phyloP scores from a whole-genome alignment of 2,113 vertebrate genomes.

The Hypanus sabinus region DNA sequence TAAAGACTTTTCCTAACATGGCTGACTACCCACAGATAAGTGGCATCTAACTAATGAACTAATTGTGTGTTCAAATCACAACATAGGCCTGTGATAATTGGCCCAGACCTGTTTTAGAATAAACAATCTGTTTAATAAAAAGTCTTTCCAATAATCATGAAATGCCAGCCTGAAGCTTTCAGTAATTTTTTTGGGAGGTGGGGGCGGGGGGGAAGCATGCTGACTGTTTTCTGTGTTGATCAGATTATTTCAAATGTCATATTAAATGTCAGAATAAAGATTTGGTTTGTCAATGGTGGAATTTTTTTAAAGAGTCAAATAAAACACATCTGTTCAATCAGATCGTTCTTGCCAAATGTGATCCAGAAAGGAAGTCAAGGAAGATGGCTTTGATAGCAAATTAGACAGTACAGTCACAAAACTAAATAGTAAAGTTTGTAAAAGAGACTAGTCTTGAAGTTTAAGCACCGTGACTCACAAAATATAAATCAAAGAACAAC shows the following conservation, averaged over 20 bases:
- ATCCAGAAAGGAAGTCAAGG: neutral
- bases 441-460: too few relatives aligned
- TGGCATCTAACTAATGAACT: slow-evolving; percentile 6
- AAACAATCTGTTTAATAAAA: slow-evolving; percentile 11
- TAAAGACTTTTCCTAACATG: neutral
- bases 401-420: neutral
- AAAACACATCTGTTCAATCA: neutral
- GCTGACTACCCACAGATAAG: neutral
- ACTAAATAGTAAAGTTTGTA: neutral
- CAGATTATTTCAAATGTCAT: slow-evolving; percentile 5
- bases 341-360: neutral
- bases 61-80: slow-evolving; percentile 24
- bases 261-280: neutral
- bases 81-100: neutral
- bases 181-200: neutral
- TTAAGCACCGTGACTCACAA: neutral
- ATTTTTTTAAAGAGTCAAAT: neutral
- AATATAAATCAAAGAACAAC: neutral
- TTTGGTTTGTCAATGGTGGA: neutral
- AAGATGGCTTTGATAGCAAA: neutral
- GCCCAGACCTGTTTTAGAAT: neutral
- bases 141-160: neutral
- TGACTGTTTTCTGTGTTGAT: neutral
- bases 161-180: neutral
- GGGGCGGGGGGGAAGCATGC: neutral